A percentile compares a stretch with the other conserved stretches of the same genome.
Conservation (phyloP, 2,888 invertebrate species). For the Oscheius sp. region DNA sequence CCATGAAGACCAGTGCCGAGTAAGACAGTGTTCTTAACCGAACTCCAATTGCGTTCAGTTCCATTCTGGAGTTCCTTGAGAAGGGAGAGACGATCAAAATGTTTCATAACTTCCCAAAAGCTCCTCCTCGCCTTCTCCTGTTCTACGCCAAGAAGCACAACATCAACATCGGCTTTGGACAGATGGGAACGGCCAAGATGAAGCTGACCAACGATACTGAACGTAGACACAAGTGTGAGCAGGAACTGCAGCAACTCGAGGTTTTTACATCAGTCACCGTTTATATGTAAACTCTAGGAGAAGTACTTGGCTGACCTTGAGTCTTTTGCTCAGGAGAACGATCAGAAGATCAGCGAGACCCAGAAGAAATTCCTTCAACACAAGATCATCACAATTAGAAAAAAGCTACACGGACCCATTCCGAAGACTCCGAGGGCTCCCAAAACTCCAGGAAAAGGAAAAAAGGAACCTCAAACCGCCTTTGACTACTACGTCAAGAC, state of each 20-base stretch:
- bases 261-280: not conserved
- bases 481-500: constrained; percentile 25
- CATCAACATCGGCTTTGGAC: constrained; percentile 12
- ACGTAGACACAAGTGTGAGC: constrained; percentile 12
- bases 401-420: not conserved
- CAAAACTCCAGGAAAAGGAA: constrained; percentile 14
- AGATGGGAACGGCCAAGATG: not conserved
- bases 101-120: constrained; percentile 27
- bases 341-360: not conserved
- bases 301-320: constrained; percentile 7
- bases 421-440: not conserved
- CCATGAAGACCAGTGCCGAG: constrained; percentile 7
- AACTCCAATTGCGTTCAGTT: not conserved
- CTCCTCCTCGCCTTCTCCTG: constrained; percentile 15
- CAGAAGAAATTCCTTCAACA: constrained; percentile 3
- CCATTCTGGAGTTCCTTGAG: constrained; percentile 21
- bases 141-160: constrained; percentile 28
- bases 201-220: constrained; percentile 6
- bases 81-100: constrained; percentile 15
- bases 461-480: constrained; percentile 9
- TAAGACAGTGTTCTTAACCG: not conserved
- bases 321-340: not conserved
- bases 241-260: constrained; percentile 9
- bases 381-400: constrained; percentile 1
- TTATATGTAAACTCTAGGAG: not conserved